Evolutionary conservation across 2,113 vertebrate species (phyloP).

Genomic region (Antigone vipio): DNA sequence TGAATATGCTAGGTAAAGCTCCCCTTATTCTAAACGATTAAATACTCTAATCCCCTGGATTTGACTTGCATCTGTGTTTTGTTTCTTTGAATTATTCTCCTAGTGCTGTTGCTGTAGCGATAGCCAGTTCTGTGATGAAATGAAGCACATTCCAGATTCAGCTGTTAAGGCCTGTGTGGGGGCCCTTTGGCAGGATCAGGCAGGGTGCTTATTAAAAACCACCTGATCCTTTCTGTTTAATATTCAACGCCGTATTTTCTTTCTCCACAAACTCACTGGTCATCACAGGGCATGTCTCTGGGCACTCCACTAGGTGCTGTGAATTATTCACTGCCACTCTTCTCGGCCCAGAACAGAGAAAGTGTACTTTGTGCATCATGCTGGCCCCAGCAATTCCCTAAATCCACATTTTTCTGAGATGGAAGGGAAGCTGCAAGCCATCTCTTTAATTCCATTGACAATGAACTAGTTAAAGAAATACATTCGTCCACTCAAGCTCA

Average conservation of each 20-base stretch:
- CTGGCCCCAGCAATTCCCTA: not conserved
- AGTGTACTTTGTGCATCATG: not conserved
- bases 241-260: conserved; percentile 29
- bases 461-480: not conserved
- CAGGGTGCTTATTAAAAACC: not conserved
- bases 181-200: not conserved
- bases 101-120: conserved; percentile 11
- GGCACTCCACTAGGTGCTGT: not conserved
- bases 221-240: conserved; percentile 19
- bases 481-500: not conserved
- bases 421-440: not conserved
- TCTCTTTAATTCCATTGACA: not conserved
- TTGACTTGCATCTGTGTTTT: conserved; percentile 16
- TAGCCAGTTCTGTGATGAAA: not conserved
- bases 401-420: not conserved
- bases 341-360: not conserved
- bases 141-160: not conserved
- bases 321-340: conserved; percentile 3
- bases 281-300: not conserved
- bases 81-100: conserved; percentile 17
- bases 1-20: not conserved
- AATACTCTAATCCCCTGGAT: not conserved
- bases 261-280: not conserved
- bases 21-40: not conserved
- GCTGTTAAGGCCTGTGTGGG: not conserved